A percentile compares a stretch with the other conserved stretches of the same genome.
Conservation (phyloP, 2,797 vertebrate genomes). For the Poeciliopsis gracilis region DNA sequence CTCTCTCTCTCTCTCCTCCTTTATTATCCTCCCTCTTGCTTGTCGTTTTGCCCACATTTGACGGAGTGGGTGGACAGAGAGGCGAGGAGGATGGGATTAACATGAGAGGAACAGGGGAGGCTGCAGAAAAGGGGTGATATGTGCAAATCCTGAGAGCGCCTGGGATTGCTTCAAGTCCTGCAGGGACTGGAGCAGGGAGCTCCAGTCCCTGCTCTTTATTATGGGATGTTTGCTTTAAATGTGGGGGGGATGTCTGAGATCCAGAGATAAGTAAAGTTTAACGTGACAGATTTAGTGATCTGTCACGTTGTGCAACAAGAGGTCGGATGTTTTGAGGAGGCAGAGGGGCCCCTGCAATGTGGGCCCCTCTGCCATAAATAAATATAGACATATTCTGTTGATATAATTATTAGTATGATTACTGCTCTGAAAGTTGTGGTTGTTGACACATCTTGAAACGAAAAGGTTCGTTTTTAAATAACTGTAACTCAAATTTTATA, state of each 20-base stretch:
- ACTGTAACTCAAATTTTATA: background rate
- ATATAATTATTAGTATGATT: too few relatives aligned
- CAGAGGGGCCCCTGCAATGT: background rate
- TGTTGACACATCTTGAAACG: background rate
- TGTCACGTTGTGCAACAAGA: background rate
- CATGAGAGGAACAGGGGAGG: constrained; percentile 14
- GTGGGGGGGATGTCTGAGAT: background rate
- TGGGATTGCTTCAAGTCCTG: background rate
- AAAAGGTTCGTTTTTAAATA: background rate
- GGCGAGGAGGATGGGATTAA: constrained; percentile 38
- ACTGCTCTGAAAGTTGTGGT: too few relatives aligned
- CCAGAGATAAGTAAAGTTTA: background rate
- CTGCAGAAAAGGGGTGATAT: constrained; percentile 4
- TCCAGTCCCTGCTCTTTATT: background rate
- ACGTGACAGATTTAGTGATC: background rate
- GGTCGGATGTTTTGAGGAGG: background rate
- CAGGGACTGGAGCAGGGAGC: too few relatives aligned
- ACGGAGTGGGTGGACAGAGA: constrained; percentile 34
- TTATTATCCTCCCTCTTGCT: constrained; percentile 3
- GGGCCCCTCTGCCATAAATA: background rate
- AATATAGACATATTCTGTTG: too few relatives aligned
- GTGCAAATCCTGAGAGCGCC: background rate
- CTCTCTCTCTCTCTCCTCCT: background rate
- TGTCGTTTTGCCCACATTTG: constrained; percentile 14
- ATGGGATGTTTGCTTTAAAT: background rate